Base-by-base conservation (phyloP, 2,888 invertebrate species). In the Stictocephala bisonia region DNA sequence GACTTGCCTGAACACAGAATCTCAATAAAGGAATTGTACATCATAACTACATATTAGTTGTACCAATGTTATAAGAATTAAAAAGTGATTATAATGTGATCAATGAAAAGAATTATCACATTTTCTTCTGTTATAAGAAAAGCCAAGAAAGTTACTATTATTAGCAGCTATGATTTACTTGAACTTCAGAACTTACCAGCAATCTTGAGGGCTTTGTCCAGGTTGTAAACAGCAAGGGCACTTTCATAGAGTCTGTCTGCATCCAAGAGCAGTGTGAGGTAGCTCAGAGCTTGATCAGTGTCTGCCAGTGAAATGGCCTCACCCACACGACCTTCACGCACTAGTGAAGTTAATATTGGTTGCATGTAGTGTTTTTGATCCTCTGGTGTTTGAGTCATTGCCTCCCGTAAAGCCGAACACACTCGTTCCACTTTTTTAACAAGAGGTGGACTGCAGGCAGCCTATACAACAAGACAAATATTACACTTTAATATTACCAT, bases 171-270 rank as follows among this genome's bases (percentile, higher is more conserved):
- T n/a, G n/a, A n/a, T n/a, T n/a, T n/a, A n/a, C n/a, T n/a, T n/a
- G n/a, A n/a, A n/a, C n/a, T n/a, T n/a, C n/a, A n/a, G n/a, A n/a
- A n/a, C 81, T 91, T 92, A 79, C 91, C 91, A 11, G 95, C 95
- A 3, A 97, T 90, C 83, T 94, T 89, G 56, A 94, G 84, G 0
- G 95, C 92, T 68, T 97, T 87, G 76, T 93, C 91, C 80, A 97
- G 91, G 84, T 97, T 93, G 82, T 96, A 97, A 82, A 94, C 93
- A 67, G 94, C 94, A 64, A 97, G 85, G 0, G 96, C 94, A 22
- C 92, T 89, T 82, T 94, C 90, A 81, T 93, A 96, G 20, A 97
- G 85, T 67, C 90, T 87, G 82, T 93, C 91, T 0, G 94, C 92
- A 84, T 95, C 92, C 72, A 90, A 90, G 83, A 93, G 86, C 78